Percentiles rank a stretch among this genome's conserved stretches.
Evolutionary conservation across 2,888 invertebrate genomes (phyloP).

Genomic region (Drosophila neutralis): DNA sequence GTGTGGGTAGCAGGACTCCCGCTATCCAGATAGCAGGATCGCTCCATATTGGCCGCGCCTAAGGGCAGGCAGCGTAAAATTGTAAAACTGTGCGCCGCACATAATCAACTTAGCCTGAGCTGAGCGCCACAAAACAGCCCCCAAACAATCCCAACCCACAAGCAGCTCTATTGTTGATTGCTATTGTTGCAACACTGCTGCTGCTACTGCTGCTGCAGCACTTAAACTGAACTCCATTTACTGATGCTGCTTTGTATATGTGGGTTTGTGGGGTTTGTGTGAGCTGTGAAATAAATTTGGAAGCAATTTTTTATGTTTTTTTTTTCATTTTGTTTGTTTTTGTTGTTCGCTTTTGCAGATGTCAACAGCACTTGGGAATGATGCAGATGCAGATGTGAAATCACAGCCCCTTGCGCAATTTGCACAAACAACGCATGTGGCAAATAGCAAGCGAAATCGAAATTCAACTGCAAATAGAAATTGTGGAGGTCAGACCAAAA

Average conservation of each 20-base stretch:
- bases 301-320: slow-evolving; percentile 56
- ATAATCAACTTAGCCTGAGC: slow-evolving; percentile 71
- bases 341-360: slow-evolving; percentile 66
- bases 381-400: slow-evolving; percentile 69
- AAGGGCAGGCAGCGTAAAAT: slow-evolving; percentile 75
- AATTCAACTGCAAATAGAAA: slow-evolving; percentile 70
- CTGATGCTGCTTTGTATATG: slow-evolving; percentile 17
- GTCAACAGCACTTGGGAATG: slow-evolving; percentile 70
- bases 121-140: slow-evolving; percentile 16
- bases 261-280: slow-evolving; percentile 18
- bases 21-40: slow-evolving; percentile 9
- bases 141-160: not conserved
- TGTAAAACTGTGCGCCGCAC: slow-evolving; percentile 66
- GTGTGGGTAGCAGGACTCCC: not conserved
- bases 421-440: slow-evolving; percentile 62
- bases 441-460: slow-evolving; percentile 55
- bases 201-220: slow-evolving; percentile 35
- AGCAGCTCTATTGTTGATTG: slow-evolving; percentile 29
- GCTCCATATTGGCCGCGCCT: slow-evolving; percentile 70
- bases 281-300: slow-evolving; percentile 65
- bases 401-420: slow-evolving; percentile 71
- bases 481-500: slow-evolving; percentile 57
- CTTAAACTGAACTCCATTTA: slow-evolving; percentile 51
- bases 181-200: slow-evolving; percentile 34
- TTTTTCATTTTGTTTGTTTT: slow-evolving; percentile 26